Evolutionary conservation across 2,113 vertebrate genomes (phyloP).

Genomic region (Willisornis vidua): DNA sequence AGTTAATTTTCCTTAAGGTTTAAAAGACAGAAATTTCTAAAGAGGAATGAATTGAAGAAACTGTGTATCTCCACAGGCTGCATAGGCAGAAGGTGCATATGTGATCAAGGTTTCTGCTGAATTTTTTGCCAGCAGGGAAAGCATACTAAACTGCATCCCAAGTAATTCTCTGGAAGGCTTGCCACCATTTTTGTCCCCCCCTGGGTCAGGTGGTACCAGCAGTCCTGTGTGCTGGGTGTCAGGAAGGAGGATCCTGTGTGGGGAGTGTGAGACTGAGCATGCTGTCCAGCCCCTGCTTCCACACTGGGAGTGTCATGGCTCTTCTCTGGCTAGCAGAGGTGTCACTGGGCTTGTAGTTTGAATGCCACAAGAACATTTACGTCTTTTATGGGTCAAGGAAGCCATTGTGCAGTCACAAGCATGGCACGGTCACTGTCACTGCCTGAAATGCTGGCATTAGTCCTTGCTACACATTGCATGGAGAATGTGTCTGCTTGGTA

Average conservation of each 20-base stretch:
- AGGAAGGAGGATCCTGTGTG: background rate
- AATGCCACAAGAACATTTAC: background rate
- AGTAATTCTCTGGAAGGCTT: background rate
- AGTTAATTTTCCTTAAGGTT: background rate
- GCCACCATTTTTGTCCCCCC: background rate
- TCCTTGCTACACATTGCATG: background rate
- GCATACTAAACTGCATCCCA: background rate
- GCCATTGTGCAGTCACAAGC: background rate
- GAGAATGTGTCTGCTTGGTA: background rate
- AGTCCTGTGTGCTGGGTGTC: background rate
- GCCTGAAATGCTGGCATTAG: background rate
- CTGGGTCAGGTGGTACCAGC: background rate
- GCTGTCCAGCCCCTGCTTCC: fast-evolving
- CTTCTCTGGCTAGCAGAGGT: background rate
- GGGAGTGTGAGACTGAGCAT: fast-evolving
- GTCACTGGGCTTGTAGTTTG: background rate
- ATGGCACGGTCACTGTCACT: background rate
- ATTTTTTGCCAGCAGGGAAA: background rate
- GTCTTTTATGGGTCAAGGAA: background rate
- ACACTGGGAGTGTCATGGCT: fast-evolving
- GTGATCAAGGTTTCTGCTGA: background rate
- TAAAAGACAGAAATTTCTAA: background rate
- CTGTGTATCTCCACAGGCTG: background rate
- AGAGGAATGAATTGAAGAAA: background rate
- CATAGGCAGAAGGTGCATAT: background rate